These are phyloP conservation scores for Mesorhabditis sp. DNA, from an alignment of 2,888 invertebrate genomes.

Conservation along the genomic window DNA sequence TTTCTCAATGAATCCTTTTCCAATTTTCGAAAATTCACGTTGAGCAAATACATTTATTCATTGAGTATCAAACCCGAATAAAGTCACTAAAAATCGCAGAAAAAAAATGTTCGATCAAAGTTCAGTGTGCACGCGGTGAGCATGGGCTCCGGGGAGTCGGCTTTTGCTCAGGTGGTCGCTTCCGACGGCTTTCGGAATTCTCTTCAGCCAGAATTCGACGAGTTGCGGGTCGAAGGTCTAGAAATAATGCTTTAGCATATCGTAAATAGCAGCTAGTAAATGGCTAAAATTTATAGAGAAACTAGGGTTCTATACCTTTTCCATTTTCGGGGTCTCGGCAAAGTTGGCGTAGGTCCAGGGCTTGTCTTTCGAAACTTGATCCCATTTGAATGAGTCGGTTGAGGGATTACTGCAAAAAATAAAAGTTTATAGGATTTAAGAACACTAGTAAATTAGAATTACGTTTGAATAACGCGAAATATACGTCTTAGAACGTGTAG, in stretches of 20 bases:
- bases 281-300: background rate
- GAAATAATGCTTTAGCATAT: too few relatives aligned
- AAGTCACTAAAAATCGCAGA: background rate
- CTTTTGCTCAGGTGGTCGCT: slow-evolving; percentile 21
- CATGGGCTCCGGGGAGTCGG: slow-evolving; percentile 1
- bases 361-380: background rate
- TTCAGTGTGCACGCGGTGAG: background rate
- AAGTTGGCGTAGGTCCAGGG: background rate
- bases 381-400: background rate
- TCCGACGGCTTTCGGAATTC: slow-evolving; percentile 24
- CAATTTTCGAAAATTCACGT: background rate
- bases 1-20: too few relatives aligned
- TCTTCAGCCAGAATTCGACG: slow-evolving; percentile 25
- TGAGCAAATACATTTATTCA: background rate
- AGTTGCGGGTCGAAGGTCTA: background rate
- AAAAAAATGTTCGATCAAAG: background rate
- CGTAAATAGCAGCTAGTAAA: background rate
- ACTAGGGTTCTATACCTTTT: background rate
- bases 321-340: background rate
- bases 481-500: too few relatives aligned
- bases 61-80: background rate
- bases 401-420: background rate
- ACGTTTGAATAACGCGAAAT: too few relatives aligned
- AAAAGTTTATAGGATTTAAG: too few relatives aligned
- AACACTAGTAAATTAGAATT: too few relatives aligned